These are phyloP conservation scores for Drosophila seguyi DNA, from an alignment of 1,140 invertebrate species.

Conservation along the genomic window DNA sequence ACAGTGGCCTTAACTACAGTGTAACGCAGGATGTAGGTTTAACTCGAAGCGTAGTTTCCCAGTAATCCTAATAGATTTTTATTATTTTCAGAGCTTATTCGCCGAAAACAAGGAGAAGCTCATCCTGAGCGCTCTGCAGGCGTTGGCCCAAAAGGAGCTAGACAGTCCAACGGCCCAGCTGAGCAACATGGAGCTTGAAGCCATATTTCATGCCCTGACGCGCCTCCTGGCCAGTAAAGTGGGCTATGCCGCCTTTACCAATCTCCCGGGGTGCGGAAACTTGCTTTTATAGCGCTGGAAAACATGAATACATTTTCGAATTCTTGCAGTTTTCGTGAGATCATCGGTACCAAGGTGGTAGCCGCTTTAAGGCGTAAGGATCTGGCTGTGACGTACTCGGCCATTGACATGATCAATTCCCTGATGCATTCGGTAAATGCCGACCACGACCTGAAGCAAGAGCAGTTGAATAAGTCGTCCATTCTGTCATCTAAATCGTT, in stretches of 20 bases:
- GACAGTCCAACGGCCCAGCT: slow-evolving; percentile 86
- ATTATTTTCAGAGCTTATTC: slow-evolving; percentile 93
- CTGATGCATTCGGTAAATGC: slow-evolving; percentile 99
- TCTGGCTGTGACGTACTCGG: slow-evolving; percentile 96
- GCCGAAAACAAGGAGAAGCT: slow-evolving; percentile 99
- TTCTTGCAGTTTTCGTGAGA: slow-evolving; percentile 93
- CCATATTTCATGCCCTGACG: slow-evolving; percentile 97
- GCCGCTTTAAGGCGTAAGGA: slow-evolving; percentile 95
- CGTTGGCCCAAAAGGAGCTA: slow-evolving; percentile 90
- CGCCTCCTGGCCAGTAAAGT: slow-evolving; percentile 98
- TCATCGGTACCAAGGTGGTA: slow-evolving; percentile 96
- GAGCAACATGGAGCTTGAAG: slow-evolving; percentile 91
- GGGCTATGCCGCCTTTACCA: slow-evolving; percentile 98
- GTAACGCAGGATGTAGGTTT: slow-evolving; percentile 96
- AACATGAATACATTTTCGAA: not conserved
- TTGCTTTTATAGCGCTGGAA: too few relatives aligned
- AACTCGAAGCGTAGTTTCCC: too few relatives aligned
- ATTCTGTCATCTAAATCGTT: slow-evolving; percentile 96
- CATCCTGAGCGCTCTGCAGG: slow-evolving; percentile 92
- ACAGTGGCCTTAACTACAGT: slow-evolving; percentile 98
- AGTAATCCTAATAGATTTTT: not conserved
- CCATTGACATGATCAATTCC: slow-evolving; percentile 98
- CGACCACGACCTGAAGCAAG: slow-evolving; percentile 97
- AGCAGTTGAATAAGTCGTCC: slow-evolving; percentile 99
- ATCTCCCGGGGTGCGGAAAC: slow-evolving; percentile 90